Evolutionary conservation across 2,888 invertebrate genomes (phyloP).

Genomic region (Pristionchus arcanus): DNA sequence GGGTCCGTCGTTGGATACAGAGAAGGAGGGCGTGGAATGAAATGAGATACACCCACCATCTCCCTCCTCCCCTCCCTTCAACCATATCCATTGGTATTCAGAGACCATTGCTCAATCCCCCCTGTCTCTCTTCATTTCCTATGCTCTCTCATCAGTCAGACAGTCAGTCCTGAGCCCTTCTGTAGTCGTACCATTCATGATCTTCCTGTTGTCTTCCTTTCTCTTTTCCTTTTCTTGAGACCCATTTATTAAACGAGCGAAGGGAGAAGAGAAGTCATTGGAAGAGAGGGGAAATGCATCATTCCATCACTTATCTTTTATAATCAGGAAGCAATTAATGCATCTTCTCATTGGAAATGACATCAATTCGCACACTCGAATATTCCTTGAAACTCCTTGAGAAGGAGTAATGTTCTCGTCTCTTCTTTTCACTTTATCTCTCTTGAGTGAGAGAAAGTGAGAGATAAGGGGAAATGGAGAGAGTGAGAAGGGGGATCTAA

Average conservation of each 20-base stretch:
- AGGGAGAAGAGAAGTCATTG: conserved; percentile 23
- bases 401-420: background rate
- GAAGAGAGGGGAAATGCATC: background rate
- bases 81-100: background rate
- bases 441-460: background rate
- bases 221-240: background rate
- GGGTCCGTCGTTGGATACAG: background rate
- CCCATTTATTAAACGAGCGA: conserved; percentile 32
- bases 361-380: conserved; percentile 20
- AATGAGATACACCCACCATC: conserved; percentile 36
- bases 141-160: background rate
- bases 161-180: background rate
- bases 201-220: background rate
- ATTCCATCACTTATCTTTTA: background rate
- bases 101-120: conserved; percentile 17
- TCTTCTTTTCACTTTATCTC: background rate
- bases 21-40: conserved; percentile 2
- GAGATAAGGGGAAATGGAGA: background rate
- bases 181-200: background rate
- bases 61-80: background rate
- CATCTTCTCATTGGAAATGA: background rate
- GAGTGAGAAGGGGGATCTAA: background rate
- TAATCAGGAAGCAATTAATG: background rate
- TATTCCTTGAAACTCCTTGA: background rate
- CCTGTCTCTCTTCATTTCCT: background rate